Percentiles rank a stretch among this genome's conserved stretches.
phyloP scores from a whole-genome alignment of 2,797 vertebrate species.

The Liasis olivaceus region DNA sequence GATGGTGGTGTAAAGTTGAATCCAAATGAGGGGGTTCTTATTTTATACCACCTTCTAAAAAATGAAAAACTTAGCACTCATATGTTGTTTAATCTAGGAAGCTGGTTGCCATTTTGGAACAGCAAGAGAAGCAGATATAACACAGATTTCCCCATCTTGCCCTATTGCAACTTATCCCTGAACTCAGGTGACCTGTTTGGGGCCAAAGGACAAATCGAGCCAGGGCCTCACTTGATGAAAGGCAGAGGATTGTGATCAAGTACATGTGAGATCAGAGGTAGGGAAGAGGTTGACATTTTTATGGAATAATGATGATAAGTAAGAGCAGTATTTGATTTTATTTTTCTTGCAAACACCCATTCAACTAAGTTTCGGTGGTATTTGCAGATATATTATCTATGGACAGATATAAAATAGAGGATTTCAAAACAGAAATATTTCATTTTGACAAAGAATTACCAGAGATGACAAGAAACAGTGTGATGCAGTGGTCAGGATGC shows the following conservation, averaged over 20 bases:
- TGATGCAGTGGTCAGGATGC: background rate
- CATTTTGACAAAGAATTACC: slow-evolving; percentile 28
- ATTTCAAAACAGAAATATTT: slow-evolving; percentile 54
- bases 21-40: background rate
- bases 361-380: slow-evolving; percentile 38
- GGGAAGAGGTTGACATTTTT: slow-evolving; percentile 68
- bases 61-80: background rate
- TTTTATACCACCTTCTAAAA: background rate
- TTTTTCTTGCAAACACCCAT: slow-evolving; percentile 45
- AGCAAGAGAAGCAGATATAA: slow-evolving; percentile 38
- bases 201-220: slow-evolving; percentile 52
- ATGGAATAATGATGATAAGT: slow-evolving; percentile 70
- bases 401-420: slow-evolving; percentile 66
- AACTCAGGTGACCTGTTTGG: slow-evolving; percentile 52
- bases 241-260: slow-evolving; percentile 70
- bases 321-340: slow-evolving; percentile 57
- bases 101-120: background rate
- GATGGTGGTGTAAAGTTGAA: background rate
- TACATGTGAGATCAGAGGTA: slow-evolving; percentile 55
- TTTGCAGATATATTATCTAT: slow-evolving; percentile 68
- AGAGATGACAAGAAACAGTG: background rate
- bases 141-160: slow-evolving; percentile 46
- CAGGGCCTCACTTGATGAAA: slow-evolving; percentile 68
- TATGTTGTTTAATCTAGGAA: slow-evolving; percentile 12
- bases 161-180: slow-evolving; percentile 55